Conservation (phyloP, 2,113 vertebrate species). For the Fulica atra region DNA sequence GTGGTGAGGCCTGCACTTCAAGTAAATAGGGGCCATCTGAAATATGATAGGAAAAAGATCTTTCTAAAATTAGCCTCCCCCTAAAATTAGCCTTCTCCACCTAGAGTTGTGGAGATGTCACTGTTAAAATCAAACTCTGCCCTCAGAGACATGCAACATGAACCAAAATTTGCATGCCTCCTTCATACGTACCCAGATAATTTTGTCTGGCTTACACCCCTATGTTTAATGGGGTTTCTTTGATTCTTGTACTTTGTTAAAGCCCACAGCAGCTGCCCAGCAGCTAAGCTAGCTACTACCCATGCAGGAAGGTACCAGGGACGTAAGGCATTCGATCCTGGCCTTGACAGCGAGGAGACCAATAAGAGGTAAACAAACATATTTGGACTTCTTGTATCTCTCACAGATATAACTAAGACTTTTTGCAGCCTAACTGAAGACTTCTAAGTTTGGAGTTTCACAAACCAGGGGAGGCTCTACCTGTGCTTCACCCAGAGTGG, state of each 20-base stretch:
- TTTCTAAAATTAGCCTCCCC: neutral
- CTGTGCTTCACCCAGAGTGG: neutral
- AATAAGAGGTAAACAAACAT: neutral
- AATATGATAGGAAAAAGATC: neutral
- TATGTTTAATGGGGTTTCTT: neutral
- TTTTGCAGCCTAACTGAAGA: neutral
- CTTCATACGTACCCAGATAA: fast-evolving
- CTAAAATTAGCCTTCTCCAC: neutral
- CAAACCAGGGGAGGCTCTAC: neutral
- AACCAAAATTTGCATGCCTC: neutral
- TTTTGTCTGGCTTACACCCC: neutral
- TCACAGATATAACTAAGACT: neutral
- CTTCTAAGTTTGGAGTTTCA: neutral
- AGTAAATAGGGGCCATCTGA: neutral
- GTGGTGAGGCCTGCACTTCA: neutral
- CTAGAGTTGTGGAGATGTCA: neutral
- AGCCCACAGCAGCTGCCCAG: neutral
- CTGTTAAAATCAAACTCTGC: neutral
- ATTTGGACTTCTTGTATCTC: neutral
- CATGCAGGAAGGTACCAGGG: neutral
- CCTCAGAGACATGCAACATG: neutral
- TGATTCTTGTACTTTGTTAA: neutral
- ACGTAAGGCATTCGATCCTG: neutral
- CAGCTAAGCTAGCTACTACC: neutral
- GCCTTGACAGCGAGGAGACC: neutral